These are phyloP conservation scores for Anas bahamensis DNA, from an alignment of 2,797 vertebrate species.

Conservation along the genomic window DNA sequence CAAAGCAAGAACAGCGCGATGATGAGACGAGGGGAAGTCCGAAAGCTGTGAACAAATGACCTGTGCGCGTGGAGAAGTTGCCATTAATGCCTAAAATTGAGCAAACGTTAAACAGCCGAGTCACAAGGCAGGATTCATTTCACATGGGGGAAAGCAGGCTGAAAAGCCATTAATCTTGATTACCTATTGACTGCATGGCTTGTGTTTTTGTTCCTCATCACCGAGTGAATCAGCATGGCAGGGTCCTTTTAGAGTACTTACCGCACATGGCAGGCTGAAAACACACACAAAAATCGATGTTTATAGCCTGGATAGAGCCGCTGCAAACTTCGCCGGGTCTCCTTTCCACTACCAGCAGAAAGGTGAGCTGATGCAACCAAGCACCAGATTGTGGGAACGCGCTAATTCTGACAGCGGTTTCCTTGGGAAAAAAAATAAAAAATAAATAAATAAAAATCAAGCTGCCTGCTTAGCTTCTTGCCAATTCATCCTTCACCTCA, in stretches of 20 bases:
- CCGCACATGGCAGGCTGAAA: background rate
- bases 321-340: background rate
- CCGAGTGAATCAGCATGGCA: background rate
- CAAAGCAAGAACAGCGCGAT: background rate
- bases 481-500: background rate
- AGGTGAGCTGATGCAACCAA: background rate
- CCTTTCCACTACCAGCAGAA: background rate
- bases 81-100: background rate
- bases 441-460: background rate
- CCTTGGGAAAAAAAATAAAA: background rate
- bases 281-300: background rate
- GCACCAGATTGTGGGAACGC: background rate
- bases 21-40: background rate
- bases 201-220: background rate
- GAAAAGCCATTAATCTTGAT: conserved; percentile 32
- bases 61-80: background rate
- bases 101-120: background rate
- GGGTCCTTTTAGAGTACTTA: background rate
- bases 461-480: background rate
- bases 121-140: background rate
- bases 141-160: background rate
- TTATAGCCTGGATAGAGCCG: background rate
- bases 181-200: background rate
- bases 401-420: background rate
- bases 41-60: background rate